phyloP scores from a whole-genome alignment of 2,113 vertebrate genomes.

The Sardina pilchardus region DNA sequence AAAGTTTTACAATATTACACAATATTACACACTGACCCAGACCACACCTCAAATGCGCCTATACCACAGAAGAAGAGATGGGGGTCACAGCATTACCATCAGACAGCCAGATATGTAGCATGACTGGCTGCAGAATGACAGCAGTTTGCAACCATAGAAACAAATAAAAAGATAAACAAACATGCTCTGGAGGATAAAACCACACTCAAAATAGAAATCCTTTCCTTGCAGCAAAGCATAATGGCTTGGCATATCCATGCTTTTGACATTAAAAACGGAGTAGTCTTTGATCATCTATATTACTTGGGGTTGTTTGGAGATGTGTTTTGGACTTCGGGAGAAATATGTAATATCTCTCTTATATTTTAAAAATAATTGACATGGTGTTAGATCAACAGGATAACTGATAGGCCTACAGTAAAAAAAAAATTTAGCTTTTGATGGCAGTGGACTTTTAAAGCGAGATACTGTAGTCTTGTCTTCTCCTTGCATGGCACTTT shows the following conservation, averaged over 20 bases:
- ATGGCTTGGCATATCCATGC: background rate
- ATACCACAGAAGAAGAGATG: conserved; percentile 62
- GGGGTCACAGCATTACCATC: conserved; percentile 31
- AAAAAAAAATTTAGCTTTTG: background rate
- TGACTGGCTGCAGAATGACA: conserved; percentile 21
- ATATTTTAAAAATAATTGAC: background rate
- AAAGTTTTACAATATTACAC: conserved; percentile 74
- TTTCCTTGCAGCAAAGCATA: background rate
- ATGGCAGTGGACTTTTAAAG: background rate
- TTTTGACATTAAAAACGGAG: background rate
- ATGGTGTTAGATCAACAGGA: background rate
- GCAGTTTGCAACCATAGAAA: conserved; percentile 23
- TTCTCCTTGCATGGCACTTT: background rate
- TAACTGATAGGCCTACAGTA: background rate
- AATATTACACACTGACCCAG: conserved; percentile 68
- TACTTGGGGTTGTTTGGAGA: background rate
- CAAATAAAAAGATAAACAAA: background rate
- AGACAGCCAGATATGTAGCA: conserved; percentile 30
- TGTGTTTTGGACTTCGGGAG: background rate
- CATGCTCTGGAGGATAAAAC: background rate
- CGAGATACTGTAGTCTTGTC: background rate
- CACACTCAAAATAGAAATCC: background rate
- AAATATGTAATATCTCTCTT: background rate
- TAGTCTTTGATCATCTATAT: background rate
- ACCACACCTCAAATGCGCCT: conserved; percentile 55